Evolutionary conservation across 2,888 invertebrate genomes (phyloP).

Genomic region (Latrodectus hesperus): DNA sequence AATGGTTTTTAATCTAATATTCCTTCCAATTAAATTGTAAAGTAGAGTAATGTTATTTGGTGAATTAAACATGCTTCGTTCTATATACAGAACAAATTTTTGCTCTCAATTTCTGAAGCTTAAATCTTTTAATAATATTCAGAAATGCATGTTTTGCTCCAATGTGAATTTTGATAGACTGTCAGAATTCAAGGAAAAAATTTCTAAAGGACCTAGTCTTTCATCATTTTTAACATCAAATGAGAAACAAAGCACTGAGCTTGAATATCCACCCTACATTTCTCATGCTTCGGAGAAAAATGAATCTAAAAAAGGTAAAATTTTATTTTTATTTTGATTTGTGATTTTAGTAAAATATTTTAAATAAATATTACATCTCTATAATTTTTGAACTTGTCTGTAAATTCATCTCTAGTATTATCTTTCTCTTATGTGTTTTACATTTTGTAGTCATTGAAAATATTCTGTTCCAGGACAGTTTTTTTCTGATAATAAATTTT

Average conservation of each 20-base stretch:
- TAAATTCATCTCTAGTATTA: too few species aligned
- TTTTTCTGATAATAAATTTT: too few species aligned
- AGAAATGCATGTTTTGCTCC: not conserved
- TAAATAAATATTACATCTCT: not conserved
- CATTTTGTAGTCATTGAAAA: not conserved
- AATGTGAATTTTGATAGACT: not conserved
- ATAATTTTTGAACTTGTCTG: too few species aligned
- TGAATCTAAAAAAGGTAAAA: constrained; percentile 36
- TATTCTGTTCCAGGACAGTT: too few species aligned
- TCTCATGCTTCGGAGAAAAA: not conserved
- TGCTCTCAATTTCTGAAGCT: not conserved
- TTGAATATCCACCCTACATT: constrained; percentile 40
- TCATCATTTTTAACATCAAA: constrained; percentile 26
- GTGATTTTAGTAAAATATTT: constrained; percentile 81
- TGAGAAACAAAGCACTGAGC: not conserved
- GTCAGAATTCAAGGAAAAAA: constrained; percentile 30
- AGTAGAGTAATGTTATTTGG: not conserved
- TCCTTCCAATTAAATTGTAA: too few species aligned
- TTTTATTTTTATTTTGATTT: not conserved
- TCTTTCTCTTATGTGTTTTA: too few species aligned
- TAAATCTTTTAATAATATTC: not conserved
- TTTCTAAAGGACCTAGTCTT: constrained; percentile 47
- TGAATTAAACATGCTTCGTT: constrained; percentile 5
- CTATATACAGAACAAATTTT: not conserved
- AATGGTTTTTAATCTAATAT: too few species aligned